These are phyloP conservation scores for Pandemis cinnamomeana DNA, from an alignment of 2,888 invertebrate genomes.

Conservation along the genomic window DNA sequence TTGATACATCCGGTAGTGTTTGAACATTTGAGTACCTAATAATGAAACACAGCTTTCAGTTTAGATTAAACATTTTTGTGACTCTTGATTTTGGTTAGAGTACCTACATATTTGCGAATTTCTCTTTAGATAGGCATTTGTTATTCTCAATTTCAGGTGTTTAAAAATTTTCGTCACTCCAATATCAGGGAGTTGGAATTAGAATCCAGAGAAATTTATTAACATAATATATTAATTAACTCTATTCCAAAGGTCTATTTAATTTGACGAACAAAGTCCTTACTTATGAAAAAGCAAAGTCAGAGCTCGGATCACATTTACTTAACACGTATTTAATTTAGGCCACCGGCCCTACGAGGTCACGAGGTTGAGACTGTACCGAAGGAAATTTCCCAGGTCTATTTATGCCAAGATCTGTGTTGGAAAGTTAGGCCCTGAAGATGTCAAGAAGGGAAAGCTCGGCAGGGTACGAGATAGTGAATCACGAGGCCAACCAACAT, in stretches of 20 bases:
- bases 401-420: conserved; percentile 36
- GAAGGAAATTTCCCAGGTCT: conserved; percentile 25
- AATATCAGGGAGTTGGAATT: background rate
- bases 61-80: background rate
- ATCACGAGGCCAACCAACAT: conserved; percentile 34
- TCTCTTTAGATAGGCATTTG: background rate
- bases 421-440: conserved; percentile 35
- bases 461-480: conserved; percentile 40
- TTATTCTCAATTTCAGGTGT: background rate
- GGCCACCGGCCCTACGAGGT: background rate
- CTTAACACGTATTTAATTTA: background rate
- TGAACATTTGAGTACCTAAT: background rate
- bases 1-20: conserved; percentile 1
- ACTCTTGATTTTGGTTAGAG: background rate
- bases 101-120: too few relatives aligned
- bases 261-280: background rate
- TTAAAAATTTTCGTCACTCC: too few relatives aligned
- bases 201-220: background rate
- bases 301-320: background rate
- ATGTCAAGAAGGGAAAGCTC: conserved; percentile 42
- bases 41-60: background rate
- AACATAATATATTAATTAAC: background rate
- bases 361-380: background rate
- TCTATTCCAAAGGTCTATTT: too few relatives aligned
- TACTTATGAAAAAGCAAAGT: background rate